A percentile compares a stretch with the other conserved stretches of the same genome.
These are phyloP conservation scores for Drosophila macrospina DNA, from an alignment of 2,888 invertebrate species.

Conservation along the genomic window DNA sequence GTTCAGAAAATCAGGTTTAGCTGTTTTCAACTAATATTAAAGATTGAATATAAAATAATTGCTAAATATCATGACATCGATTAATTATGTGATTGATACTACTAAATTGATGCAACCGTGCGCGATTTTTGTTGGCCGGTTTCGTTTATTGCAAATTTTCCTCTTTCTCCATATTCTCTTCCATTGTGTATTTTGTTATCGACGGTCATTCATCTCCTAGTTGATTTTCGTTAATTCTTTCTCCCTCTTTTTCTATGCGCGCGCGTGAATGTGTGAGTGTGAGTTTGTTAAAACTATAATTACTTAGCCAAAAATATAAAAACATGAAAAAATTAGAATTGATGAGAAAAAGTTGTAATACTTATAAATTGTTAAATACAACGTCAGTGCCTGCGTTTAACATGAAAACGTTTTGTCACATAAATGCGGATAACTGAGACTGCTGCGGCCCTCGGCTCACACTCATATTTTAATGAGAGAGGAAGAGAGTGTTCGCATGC, in stretches of 20 bases:
- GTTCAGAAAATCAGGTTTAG: conserved; percentile 36
- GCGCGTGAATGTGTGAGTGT: conserved; percentile 39
- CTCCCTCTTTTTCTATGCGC: conserved; percentile 53
- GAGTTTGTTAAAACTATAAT: conserved; percentile 54
- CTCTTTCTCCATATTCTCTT: conserved; percentile 57
- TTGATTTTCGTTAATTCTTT: conserved; percentile 71
- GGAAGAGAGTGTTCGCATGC: conserved; percentile 25
- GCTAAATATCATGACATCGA: conserved; percentile 22
- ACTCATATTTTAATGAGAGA: conserved; percentile 42
- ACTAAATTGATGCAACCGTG: conserved; percentile 67
- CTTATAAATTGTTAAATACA: conserved; percentile 10
- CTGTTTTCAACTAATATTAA: conserved; percentile 1
- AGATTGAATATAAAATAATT: conserved; percentile 27
- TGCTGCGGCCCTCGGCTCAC: conserved; percentile 26
- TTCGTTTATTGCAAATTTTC: conserved; percentile 63
- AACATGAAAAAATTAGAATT: conserved; percentile 1
- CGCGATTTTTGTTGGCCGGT: conserved; percentile 56
- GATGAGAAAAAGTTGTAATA: conserved; percentile 7
- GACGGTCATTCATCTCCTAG: conserved; percentile 79
- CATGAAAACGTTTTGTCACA: conserved; percentile 43
- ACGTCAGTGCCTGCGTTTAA: conserved; percentile 9
- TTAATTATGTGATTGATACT: conserved; percentile 30
- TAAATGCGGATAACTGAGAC: conserved; percentile 35
- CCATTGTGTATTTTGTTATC: conserved; percentile 73
- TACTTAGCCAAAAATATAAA: conserved; percentile 31